Evolutionary conservation across 2,113 vertebrate genomes (phyloP), one percentile per base, ranked within the genome.

Genomic region (Hippoglossus stenolepis): DNA sequence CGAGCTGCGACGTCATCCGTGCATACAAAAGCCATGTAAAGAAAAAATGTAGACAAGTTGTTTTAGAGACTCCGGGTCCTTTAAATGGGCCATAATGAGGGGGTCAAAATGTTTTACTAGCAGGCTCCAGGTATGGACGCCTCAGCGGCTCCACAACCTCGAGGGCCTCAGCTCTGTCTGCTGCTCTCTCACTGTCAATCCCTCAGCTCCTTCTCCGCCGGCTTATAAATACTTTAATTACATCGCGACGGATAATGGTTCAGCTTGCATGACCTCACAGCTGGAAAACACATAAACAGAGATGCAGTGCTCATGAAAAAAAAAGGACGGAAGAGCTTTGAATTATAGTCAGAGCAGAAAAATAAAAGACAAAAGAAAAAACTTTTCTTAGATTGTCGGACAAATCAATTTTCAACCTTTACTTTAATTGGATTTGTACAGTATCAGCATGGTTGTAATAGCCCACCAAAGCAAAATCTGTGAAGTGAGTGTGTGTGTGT

Each of bases 91-190:
- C 83, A 85, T 80, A 79, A 90, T 92, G 81, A 89, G 79, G 76
- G 86, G 85, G 84, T 85, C 86, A 83, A 76, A 84, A 85, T 87
- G 85, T 89, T 92, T 90, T 85, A 89, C 87, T 79, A 76, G 82
- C 73, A 82, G 90, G 80, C 92, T 90, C 77, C 85, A 89, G 79
- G 68, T 85, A 85, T 18, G 43, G 82, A 85, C 28, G 84, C 87
- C 84, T 90, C 77, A 79, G 73, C 15, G 84, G 79, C 87, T 91
- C 82, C 87, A 88, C 68, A 88, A 77, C 78, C 80, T 92, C 61
- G 14, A 80, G 75, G 77, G 80, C 80, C 79, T 86, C 65, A 65
- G 70, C 72, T 85, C 61, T 80, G 56, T 83, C 85, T 88, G 79
- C 74, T 70, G 59, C 68, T 76, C 57, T 54, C 81, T 90, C 81